Percentiles rank a stretch among this genome's conserved stretches.
These are phyloP conservation scores for Pseudochirops corinnae DNA, from an alignment of 2,797 vertebrate genomes.

Conservation along the genomic window DNA sequence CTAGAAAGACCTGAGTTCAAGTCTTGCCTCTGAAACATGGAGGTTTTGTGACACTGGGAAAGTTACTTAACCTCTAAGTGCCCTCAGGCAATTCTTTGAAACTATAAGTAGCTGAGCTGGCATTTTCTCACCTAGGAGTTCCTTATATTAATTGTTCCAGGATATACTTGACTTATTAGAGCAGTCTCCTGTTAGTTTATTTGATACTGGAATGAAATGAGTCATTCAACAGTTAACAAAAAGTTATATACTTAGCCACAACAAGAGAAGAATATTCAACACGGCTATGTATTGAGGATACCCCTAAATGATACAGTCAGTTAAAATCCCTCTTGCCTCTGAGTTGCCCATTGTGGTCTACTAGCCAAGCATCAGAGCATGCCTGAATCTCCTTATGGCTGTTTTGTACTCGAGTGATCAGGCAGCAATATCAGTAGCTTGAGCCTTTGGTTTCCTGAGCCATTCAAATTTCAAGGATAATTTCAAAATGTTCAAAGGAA, in stretches of 20 bases:
- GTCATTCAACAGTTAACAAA: neutral
- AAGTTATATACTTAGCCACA: neutral
- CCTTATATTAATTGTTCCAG: neutral
- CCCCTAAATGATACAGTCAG: neutral
- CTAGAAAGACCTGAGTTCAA: too few relatives aligned
- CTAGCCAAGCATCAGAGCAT: neutral
- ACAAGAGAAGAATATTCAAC: neutral
- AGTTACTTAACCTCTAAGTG: neutral
- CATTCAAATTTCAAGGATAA: neutral
- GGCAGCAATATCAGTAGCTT: neutral
- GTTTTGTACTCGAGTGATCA: neutral
- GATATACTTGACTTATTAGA: neutral
- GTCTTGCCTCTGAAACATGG: neutral
- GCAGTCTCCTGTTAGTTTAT: neutral
- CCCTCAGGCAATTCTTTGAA: neutral
- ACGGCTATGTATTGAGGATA: neutral
- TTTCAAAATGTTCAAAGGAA: neutral
- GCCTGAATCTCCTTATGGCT: neutral
- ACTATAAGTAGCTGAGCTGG: neutral
- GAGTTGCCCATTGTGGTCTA: neutral
- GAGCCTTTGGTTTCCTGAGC: neutral
- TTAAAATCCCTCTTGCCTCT: neutral
- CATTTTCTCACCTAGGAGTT: neutral
- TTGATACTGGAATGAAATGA: neutral
- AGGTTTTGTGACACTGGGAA: neutral